phyloP scores from a whole-genome alignment of 2,888 invertebrate genomes.

The Caprella mutica region DNA sequence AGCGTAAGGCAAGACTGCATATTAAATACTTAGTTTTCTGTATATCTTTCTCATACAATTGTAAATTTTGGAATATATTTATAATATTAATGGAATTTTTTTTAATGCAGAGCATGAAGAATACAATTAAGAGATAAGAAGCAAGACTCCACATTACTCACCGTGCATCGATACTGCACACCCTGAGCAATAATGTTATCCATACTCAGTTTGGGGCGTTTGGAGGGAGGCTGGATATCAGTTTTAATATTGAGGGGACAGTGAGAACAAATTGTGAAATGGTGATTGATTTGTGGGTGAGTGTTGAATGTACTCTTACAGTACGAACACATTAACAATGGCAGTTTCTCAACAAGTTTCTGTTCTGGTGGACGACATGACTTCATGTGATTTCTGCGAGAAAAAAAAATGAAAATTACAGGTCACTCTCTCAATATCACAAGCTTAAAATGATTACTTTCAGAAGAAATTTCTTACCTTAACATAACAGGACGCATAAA shows the following conservation, averaged over 20 bases:
- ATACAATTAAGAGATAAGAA: too few relatives aligned
- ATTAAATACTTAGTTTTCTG: too few relatives aligned
- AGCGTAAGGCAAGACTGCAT: too few relatives aligned
- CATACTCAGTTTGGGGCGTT: conserved; percentile 14
- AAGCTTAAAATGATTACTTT: too few relatives aligned
- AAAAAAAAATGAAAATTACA: too few relatives aligned
- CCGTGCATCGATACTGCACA: conserved; percentile 27
- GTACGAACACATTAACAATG: conserved; percentile 31
- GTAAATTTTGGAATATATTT: too few relatives aligned
- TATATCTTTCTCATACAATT: too few relatives aligned
- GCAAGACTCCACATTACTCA: not conserved
- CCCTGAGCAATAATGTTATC: conserved; percentile 23
- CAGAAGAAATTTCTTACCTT: too few relatives aligned
- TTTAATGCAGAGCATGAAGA: too few relatives aligned
- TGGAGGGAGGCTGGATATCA: not conserved
- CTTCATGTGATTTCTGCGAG: conserved; percentile 6
- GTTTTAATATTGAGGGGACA: conserved; percentile 16
- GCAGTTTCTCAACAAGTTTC: conserved; percentile 12
- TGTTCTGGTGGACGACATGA: conserved; percentile 3
- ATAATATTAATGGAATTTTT: too few relatives aligned
- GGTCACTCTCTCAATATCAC: too few relatives aligned
- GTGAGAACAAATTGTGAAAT: conserved; percentile 26
- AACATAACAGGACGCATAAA: too few relatives aligned
- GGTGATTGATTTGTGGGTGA: conserved; percentile 24
- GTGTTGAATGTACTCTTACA: conserved; percentile 32